A percentile compares a stretch with the other conserved stretches of the same genome.
phyloP scores from a whole-genome alignment of 2,888 invertebrate genomes.

The Melanostoma scalare region DNA sequence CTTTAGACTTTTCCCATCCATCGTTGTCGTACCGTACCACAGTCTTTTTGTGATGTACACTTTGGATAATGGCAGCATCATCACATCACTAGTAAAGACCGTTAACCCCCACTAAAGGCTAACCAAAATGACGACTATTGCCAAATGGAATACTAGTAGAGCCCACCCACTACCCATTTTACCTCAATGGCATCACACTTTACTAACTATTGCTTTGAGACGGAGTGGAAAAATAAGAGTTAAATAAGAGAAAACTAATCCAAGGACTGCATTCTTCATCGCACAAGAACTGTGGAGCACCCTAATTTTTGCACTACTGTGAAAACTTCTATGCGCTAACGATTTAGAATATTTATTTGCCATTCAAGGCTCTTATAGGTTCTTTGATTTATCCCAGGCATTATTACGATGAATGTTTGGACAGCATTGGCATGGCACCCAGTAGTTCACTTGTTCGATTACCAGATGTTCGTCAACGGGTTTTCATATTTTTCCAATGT shows the following conservation, averaged over 20 bases:
- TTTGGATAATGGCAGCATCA: conserved; percentile 60
- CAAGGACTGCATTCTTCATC: background rate
- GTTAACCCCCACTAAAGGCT: conserved; percentile 37
- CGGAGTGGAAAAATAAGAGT: background rate
- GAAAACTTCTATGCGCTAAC: too few species aligned
- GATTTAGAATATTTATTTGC: too few species aligned
- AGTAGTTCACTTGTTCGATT: too few species aligned
- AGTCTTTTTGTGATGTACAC: conserved; percentile 23
- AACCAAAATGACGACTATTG: conserved; percentile 7
- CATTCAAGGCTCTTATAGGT: too few species aligned
- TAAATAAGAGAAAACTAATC: background rate
- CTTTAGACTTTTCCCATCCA: conserved; percentile 27
- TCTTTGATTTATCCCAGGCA: too few species aligned
- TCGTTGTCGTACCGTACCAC: background rate
- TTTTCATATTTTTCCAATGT: too few species aligned
- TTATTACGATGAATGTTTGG: too few species aligned
- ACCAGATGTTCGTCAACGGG: too few species aligned
- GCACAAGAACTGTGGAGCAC: too few species aligned
- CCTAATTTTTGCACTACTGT: too few species aligned
- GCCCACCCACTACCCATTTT: conserved; percentile 12
- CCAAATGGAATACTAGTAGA: conserved; percentile 5
- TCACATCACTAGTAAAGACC: conserved; percentile 53
- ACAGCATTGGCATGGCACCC: too few species aligned
- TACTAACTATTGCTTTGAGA: background rate
- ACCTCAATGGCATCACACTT: conserved; percentile 18